Evolutionary conservation across 1,140 invertebrate genomes (phyloP), one percentile per base, ranked within the genome.

Genomic region (Diachasma alloeum): DNA sequence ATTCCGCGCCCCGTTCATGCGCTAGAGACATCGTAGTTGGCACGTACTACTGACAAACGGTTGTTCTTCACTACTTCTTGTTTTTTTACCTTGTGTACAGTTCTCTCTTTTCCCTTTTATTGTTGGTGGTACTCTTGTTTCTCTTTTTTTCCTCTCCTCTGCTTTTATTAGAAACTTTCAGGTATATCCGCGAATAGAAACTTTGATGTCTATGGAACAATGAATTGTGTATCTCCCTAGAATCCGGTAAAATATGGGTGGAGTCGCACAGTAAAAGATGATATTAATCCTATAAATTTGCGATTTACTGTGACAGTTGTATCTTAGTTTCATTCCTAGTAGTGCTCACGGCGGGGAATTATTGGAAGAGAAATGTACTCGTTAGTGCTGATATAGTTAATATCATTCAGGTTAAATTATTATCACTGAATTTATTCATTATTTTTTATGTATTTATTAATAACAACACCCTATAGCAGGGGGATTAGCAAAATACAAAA

Each of bases 31-130:
- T 68, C 63, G 44, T 59, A 71, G 69, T 75, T 77, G 75, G 74
- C 78, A 77, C 78, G 73, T 79, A 79, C 48, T 70, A 77, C 74
- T 77, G 78, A 79, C 78, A 79, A 79, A 79, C 76, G 78, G 66
- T 77, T 72, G 53, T 79, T 79, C 72, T 77, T 76, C 70, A 42
- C 74, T 74, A 59, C 19, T 72, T 75, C 56, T 72, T 77, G 44
- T 76, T 71, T 79, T 79, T 56, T 73, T 76, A 74, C 67, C 67
- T 73, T 76, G 42, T 79, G 74, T 79, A 36, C 56, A 22, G 37
- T 39, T 22, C 17, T 15, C 48, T 19, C n/a, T 36, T 11, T 59
- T 71, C 17, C 36, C 26, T 76, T 76, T 70, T 76, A 76, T 76
- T 53, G 48, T 53, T 17, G 48, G 48, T 53, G 48, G 48, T 76